phyloP scores from a whole-genome alignment of 2,113 vertebrate species.

The Oreochromis spilurus region DNA sequence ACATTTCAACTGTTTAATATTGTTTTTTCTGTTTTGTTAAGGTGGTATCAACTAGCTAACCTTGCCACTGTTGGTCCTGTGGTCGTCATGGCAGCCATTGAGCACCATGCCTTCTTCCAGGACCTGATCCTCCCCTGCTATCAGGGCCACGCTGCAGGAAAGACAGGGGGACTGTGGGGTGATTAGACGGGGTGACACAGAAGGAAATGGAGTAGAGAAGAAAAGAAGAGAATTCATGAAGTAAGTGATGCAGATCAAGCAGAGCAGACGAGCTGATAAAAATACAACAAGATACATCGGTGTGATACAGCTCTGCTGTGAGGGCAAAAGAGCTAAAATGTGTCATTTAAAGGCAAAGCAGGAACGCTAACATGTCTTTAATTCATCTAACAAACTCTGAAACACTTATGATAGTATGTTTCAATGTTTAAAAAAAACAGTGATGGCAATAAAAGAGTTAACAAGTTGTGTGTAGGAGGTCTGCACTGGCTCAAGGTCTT shows the following conservation, averaged over 20 bases:
- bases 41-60: conserved; percentile 44
- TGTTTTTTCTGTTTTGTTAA: not conserved
- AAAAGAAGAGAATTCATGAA: not conserved
- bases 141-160: conserved; percentile 76
- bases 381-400: not conserved
- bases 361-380: not conserved
- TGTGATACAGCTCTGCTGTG: not conserved
- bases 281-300: not conserved
- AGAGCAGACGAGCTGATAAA: not conserved
- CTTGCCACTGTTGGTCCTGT: conserved; percentile 75
- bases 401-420: not conserved
- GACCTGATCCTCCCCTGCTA: conserved; percentile 70
- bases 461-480: not conserved
- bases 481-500: not conserved
- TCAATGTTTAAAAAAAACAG: not conserved
- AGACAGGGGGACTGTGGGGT: conserved; percentile 76
- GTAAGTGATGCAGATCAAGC: not conserved
- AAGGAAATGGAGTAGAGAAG: not conserved
- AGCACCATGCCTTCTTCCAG: conserved; percentile 76
- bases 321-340: not conserved
- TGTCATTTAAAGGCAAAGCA: not conserved
- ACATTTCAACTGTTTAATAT: not conserved
- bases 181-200: not conserved
- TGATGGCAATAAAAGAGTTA: not conserved
- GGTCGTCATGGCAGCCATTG: conserved; percentile 85